phyloP scores from a whole-genome alignment of 2,797 vertebrate genomes.

The Carduelis carduelis region DNA sequence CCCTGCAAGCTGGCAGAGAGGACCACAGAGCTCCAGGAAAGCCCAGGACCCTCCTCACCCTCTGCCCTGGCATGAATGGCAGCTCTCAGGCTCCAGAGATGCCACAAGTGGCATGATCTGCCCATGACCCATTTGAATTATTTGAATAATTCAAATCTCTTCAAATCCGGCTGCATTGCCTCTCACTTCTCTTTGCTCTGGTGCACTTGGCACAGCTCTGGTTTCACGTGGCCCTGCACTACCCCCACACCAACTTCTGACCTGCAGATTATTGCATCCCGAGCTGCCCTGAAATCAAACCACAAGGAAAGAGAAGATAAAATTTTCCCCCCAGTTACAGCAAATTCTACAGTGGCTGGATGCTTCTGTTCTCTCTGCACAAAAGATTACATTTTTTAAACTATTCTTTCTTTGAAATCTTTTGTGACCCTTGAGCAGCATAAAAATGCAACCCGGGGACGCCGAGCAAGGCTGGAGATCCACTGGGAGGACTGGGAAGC shows the following conservation, averaged over 20 bases:
- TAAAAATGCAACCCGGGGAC: neutral
- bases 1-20: neutral
- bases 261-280: neutral
- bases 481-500: neutral
- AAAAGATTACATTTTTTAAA: neutral
- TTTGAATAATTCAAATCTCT: neutral
- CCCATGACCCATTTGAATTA: neutral
- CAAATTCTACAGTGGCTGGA: neutral
- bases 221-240: neutral
- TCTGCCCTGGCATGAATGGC: neutral
- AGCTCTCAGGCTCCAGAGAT: neutral
- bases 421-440: constrained; percentile 3
- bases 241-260: neutral
- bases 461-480: neutral
- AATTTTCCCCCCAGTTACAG: neutral
- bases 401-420: constrained; percentile 40
- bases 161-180: neutral
- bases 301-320: neutral
- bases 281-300: neutral
- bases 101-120: neutral
- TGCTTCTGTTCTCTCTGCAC: neutral
- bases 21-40: rapidly evolving
- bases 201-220: neutral
- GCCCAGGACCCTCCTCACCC: neutral
- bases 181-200: neutral